A percentile compares a stretch with the other conserved stretches of the same genome.
Conservation (phyloP, 2,888 invertebrate genomes). For the Polyommatus iphigenia region DNA sequence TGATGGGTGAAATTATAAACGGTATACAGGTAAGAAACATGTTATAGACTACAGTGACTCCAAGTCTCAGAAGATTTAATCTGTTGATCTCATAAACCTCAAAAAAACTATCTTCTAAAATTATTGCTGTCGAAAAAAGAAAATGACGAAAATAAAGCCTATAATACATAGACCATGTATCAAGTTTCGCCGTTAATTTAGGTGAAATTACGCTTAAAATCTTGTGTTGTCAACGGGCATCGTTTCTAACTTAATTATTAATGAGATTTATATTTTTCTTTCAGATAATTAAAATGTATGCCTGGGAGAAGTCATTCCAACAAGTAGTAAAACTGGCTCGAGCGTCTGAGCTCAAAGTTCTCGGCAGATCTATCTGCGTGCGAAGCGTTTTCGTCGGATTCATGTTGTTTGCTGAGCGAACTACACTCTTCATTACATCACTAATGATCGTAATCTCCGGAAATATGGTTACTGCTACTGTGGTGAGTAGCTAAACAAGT, state of each 20-base stretch:
- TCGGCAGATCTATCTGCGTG: slow-evolving; percentile 81
- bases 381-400: slow-evolving; percentile 84
- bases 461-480: slow-evolving; percentile 60
- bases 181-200: background rate
- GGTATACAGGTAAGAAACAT: slow-evolving; percentile 85
- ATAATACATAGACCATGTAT: too few relatives aligned
- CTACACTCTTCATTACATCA: slow-evolving; percentile 84
- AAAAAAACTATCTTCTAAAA: too few relatives aligned
- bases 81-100: too few relatives aligned
- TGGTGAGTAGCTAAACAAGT: slow-evolving; percentile 49
- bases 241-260: background rate
- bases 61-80: background rate
- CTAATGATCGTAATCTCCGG: slow-evolving; percentile 62
- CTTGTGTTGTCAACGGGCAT: background rate
- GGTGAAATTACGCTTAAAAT: background rate
- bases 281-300: slow-evolving; percentile 95
- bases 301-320: slow-evolving; percentile 94
- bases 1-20: slow-evolving; percentile 93
- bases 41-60: background rate
- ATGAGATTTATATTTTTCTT: slow-evolving; percentile 35
- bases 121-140: too few relatives aligned
- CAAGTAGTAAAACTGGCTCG: slow-evolving; percentile 82
- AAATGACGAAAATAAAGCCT: too few relatives aligned
- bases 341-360: slow-evolving; percentile 75
- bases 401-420: slow-evolving; percentile 86